Conservation (phyloP, 2,888 invertebrate genomes). For the Apodemia mormo region DNA sequence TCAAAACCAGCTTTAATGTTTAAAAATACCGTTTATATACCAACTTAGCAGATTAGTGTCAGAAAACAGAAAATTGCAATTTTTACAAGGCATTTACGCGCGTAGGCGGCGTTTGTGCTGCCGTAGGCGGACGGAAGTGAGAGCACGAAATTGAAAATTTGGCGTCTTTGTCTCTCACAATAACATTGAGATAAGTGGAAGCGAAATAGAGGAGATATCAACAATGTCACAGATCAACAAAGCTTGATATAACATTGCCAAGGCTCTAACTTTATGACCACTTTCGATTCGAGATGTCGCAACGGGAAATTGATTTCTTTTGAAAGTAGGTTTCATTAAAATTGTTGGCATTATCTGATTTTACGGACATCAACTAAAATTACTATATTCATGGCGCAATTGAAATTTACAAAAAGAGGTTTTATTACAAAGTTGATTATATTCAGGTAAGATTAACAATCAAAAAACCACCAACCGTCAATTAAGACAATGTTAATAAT, state of each 20-base stretch:
- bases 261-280: constrained; percentile 74
- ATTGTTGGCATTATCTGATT: constrained; percentile 22
- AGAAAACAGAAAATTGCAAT: constrained; percentile 62
- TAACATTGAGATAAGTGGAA: constrained; percentile 49
- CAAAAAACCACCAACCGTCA: background rate
- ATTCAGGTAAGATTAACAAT: background rate
- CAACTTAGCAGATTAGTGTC: constrained; percentile 44
- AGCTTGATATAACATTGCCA: constrained; percentile 61
- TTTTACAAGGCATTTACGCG: constrained; percentile 62
- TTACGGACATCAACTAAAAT: constrained; percentile 19
- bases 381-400: constrained; percentile 17
- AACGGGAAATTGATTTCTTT: constrained; percentile 58
- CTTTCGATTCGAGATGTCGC: constrained; percentile 73
- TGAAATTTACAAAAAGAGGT: background rate
- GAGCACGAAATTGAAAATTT: constrained; percentile 63
- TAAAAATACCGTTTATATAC: background rate
- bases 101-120: constrained; percentile 65
- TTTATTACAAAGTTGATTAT: constrained; percentile 3
- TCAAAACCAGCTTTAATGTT: background rate
- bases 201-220: constrained; percentile 55
- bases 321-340: constrained; percentile 36
- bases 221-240: constrained; percentile 70
- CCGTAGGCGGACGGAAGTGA: constrained; percentile 81
- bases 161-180: constrained; percentile 66
- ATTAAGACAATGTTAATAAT: background rate